Conservation (phyloP, 2,113 vertebrate genomes). For the Pygoscelis adeliae region DNA sequence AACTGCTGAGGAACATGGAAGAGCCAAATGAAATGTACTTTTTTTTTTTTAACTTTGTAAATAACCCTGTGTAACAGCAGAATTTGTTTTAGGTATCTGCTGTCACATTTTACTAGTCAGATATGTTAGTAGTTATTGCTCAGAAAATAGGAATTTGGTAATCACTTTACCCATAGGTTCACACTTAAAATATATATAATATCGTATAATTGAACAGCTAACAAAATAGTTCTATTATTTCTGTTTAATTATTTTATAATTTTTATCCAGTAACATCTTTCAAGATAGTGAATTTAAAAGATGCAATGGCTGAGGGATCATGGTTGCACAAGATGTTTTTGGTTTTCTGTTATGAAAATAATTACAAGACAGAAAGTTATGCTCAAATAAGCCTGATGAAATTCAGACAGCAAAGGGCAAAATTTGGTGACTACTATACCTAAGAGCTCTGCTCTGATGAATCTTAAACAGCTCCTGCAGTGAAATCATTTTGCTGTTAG, state of each 20-base stretch:
- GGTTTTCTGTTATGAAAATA: not conserved
- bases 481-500: not conserved
- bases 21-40: not conserved
- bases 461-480: not conserved
- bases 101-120: not conserved
- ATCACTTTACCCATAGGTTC: not conserved
- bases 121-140: not conserved
- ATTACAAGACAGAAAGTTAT: not conserved
- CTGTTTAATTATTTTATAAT: not conserved
- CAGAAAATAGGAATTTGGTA: not conserved
- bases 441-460: not conserved
- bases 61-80: not conserved
- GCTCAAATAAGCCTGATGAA: not conserved
- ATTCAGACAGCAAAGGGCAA: not conserved
- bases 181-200: not conserved
- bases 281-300: not conserved
- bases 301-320: not conserved
- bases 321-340: not conserved
- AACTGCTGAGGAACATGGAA: not conserved
- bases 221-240: not conserved
- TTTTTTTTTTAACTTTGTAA: not conserved
- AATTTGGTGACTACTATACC: not conserved
- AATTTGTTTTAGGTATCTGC: not conserved
- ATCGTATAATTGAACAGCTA: not conserved
- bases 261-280: not conserved